These are phyloP conservation scores for Caenorhabditis zanzibari DNA, from an alignment of 2,888 invertebrate genomes.

Conservation along the genomic window DNA sequence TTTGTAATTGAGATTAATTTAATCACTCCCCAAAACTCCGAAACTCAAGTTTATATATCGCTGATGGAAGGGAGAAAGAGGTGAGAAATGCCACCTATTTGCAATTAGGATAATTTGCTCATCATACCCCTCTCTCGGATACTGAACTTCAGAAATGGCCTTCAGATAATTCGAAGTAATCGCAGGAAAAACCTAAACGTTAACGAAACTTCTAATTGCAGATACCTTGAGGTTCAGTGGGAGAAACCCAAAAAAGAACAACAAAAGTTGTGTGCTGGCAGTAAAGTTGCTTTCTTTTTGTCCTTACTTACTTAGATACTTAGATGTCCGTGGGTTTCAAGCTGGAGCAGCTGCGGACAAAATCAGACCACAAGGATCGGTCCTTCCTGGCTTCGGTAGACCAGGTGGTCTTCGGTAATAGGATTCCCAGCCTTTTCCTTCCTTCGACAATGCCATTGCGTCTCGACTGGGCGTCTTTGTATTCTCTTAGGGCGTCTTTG, in stretches of 20 bases:
- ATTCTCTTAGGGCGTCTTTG: no score
- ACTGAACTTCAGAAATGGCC: not conserved
- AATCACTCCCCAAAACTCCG: not conserved
- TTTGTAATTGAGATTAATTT: slow-evolving; percentile 31
- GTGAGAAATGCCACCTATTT: slow-evolving; percentile 21
- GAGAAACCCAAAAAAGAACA: slow-evolving; percentile 3
- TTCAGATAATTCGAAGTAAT: not conserved
- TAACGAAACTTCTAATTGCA: not conserved
- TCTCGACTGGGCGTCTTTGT: no score
- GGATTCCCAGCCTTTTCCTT: no score
- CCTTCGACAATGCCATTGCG: no score
- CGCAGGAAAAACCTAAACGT: no score
- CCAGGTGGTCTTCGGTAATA: no score
- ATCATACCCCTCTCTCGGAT: not conserved
- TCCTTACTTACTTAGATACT: slow-evolving; percentile 26
- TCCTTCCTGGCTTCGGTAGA: no score
- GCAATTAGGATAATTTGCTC: slow-evolving; percentile 13
- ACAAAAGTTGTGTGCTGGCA: slow-evolving; percentile 1
- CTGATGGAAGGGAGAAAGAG: not conserved
- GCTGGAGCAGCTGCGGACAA: no score
- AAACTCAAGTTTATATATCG: not conserved
- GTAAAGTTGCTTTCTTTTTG: slow-evolving; percentile 21
- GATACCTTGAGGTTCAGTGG: not conserved
- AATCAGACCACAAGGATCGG: no score
- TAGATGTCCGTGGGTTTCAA: no score